A percentile compares a stretch with the other conserved stretches of the same genome.
Conservation (phyloP, 2,888 invertebrate genomes). For the Pogonocherus hispidulus region DNA sequence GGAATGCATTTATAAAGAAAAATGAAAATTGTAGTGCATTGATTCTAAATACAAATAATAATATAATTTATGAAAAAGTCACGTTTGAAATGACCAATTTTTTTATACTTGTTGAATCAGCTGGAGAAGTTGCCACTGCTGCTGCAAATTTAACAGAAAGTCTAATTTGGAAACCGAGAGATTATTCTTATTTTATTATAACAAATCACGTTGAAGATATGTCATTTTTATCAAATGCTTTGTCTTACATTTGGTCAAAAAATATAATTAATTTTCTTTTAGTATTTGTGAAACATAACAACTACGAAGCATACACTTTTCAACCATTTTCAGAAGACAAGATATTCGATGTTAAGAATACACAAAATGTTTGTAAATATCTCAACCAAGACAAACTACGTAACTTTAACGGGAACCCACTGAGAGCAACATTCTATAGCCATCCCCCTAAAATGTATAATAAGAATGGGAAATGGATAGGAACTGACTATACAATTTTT, state of each 20-base stretch:
- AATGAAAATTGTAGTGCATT: neutral
- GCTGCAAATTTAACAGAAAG: neutral
- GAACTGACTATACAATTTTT: conserved; percentile 13
- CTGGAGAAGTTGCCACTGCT: neutral
- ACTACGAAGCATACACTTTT: neutral
- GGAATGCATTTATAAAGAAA: neutral
- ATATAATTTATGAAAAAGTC: neutral
- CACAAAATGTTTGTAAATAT: neutral
- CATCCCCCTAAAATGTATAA: conserved; percentile 7
- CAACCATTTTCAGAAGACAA: neutral
- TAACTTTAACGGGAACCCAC: conserved; percentile 20
- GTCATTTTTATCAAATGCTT: neutral
- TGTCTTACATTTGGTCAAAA: conserved; percentile 1
- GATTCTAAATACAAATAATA: neutral
- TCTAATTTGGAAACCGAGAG: neutral
- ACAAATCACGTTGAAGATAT: neutral
- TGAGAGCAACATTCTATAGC: conserved; percentile 8
- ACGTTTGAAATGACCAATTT: neutral
- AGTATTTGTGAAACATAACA: neutral
- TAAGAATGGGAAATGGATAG: conserved; percentile 23
- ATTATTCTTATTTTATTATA: neutral
- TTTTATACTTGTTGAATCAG: conserved; percentile 4
- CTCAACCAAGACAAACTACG: conserved; percentile 18
- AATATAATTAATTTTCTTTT: conserved; percentile 4
- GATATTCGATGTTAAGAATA: neutral